Conservation (phyloP, 2,113 vertebrate genomes). For the Brachyhypopomus gauderio region DNA sequence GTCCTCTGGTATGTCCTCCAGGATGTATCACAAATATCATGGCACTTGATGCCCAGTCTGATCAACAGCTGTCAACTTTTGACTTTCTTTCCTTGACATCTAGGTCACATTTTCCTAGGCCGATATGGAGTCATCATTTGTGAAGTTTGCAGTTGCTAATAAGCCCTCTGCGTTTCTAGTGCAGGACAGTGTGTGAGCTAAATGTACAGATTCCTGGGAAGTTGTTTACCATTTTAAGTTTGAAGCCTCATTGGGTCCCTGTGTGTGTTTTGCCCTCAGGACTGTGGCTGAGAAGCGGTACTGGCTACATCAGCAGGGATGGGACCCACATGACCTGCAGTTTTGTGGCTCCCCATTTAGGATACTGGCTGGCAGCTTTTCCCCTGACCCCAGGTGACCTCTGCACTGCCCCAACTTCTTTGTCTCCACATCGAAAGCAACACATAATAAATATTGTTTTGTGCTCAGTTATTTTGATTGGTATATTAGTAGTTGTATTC, state of each 20-base stretch:
- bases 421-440: neutral
- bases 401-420: neutral
- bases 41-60: neutral
- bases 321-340: conserved; percentile 79
- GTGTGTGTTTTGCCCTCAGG: conserved; percentile 60
- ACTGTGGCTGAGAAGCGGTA: conserved; percentile 78
- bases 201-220: neutral
- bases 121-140: neutral
- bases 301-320: conserved; percentile 77
- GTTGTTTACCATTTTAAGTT: neutral
- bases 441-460: too few species aligned
- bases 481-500: too few species aligned
- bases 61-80: neutral
- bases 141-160: neutral
- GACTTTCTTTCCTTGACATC: neutral
- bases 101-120: neutral
- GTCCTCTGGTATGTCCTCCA: too few species aligned
- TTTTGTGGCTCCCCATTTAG: conserved; percentile 76
- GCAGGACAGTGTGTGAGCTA: neutral
- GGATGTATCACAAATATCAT: neutral
- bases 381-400: conserved; percentile 69
- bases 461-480: too few species aligned
- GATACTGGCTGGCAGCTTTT: conserved; percentile 85
- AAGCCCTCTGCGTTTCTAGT: too few species aligned
- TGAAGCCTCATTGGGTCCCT: conserved; percentile 12